Evolutionary conservation across 2,888 invertebrate genomes (phyloP).

Genomic region (Cetonia aurata): DNA sequence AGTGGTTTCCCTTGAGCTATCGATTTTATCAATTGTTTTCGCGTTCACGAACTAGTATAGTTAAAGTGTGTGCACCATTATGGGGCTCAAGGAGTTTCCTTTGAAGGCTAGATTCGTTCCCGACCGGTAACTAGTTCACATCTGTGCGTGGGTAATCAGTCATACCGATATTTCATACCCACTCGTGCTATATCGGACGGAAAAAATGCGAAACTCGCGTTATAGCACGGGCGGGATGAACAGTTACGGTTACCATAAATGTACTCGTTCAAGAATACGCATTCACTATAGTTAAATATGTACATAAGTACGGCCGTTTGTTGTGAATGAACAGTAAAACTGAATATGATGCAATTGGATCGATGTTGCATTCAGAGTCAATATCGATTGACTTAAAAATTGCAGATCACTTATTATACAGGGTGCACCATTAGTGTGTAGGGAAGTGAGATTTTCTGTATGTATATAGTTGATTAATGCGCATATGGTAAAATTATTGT

Average conservation of each 20-base stretch:
- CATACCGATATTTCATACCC: constrained; percentile 25
- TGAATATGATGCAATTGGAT: too few species aligned
- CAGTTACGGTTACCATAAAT: constrained; percentile 9
- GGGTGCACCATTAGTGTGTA: too few species aligned
- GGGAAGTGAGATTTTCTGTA: too few species aligned
- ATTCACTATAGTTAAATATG: too few species aligned
- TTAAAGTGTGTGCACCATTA: neutral
- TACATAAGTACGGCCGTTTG: too few species aligned
- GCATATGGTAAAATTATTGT: too few species aligned
- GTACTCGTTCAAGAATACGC: too few species aligned
- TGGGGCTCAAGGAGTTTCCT: constrained; percentile 20
- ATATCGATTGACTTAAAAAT: too few species aligned
- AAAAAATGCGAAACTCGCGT: constrained; percentile 19
- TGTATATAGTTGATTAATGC: too few species aligned
- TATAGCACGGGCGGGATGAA: constrained; percentile 13
- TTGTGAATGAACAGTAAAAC: too few species aligned
- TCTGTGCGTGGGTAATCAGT: constrained; percentile 29
- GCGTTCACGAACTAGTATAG: neutral
- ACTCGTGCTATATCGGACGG: neutral
- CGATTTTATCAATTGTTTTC: neutral
- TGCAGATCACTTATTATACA: too few species aligned
- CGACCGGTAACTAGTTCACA: constrained; percentile 18
- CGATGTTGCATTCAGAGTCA: too few species aligned
- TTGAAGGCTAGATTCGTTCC: constrained; percentile 9
- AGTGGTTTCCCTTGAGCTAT: constrained; percentile 16